Evolutionary conservation across 2,888 invertebrate species (phyloP), one percentile per base, ranked within the genome.

Genomic region (Cosmia pyralina): DNA sequence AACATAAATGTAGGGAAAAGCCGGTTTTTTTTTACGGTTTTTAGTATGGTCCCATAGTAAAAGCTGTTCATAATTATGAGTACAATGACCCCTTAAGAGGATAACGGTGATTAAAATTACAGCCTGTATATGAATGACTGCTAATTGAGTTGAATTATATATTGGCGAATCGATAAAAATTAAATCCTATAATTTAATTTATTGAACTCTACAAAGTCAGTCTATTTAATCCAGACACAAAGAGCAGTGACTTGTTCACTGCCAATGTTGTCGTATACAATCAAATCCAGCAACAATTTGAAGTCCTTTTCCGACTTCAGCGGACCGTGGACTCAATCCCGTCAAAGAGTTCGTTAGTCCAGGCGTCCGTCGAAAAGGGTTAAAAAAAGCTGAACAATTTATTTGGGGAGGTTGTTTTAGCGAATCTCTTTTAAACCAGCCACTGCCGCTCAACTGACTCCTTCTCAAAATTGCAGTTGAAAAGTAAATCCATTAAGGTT

Each of bases 271-370:
- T 13, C 64, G 48, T 19, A 52, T 53, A 53, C 22, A 63, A 67
- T 64, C 8, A 75, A 67, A 75, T 41, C 19, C 17, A 58, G 59
- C 65, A 75, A 62, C 66, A 76, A 58, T 64, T 57, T 19, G 4
- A 50, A 62, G 4, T 60, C 13, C 58, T 55, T 67, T 81, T 67
- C 22, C 44, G 48, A 66, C 28, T 66, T 22, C 53, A 76, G 41
- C 63, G 13, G 46, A 52, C 34, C 50, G 50, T 44, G 44, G 64
- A 17, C 64, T 62, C 62, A 74, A 77, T 74, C 59, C 64, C 60
- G 63, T 71, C 68, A 75, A 77, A 77, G 77, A 58, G 44, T 60
- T 83, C 77, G 77, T 81, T 83, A 84, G 78, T 72, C 66, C 62
- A 72, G 63, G 55, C 70, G 52, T 58, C 62, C 19, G 28, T 50